These are phyloP conservation scores for Heliconius nattereri DNA, from an alignment of 1,140 invertebrate genomes.

Conservation along the genomic window DNA sequence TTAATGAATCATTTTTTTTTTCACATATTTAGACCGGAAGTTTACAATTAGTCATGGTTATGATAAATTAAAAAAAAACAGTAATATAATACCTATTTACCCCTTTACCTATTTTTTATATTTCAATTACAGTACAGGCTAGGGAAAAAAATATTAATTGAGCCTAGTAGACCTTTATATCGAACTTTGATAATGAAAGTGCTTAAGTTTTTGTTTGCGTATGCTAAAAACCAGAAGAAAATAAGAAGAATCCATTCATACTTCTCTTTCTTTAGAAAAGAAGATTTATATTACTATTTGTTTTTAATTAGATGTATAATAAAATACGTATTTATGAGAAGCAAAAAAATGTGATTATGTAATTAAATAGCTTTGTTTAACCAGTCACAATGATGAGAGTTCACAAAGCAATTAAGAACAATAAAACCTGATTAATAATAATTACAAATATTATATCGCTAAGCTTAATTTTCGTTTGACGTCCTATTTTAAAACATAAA, in stretches of 20 bases:
- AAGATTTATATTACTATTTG: not conserved
- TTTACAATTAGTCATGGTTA: not conserved
- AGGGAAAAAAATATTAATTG: no score
- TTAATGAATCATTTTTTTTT: not conserved
- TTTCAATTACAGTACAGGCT: no score
- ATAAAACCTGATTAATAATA: not conserved
- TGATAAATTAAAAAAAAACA: not conserved
- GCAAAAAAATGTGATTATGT: not conserved
- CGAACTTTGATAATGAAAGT: not conserved
- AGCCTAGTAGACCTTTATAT: not conserved
- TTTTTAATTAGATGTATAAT: not conserved
- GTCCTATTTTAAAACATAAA: not conserved
- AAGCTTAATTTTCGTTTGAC: not conserved
- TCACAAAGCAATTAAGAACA: not conserved
- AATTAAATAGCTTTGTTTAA: not conserved
- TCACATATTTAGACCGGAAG: not conserved
- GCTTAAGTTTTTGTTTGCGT: not conserved
- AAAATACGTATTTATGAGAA: not conserved
- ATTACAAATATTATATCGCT: not conserved
- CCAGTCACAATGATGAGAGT: constrained; percentile 1
- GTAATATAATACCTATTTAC: no score
- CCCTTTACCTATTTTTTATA: no score
- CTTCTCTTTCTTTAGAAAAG: no score
- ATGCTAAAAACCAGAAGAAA: no score
- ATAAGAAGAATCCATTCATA: no score